phyloP scores from a whole-genome alignment of 2,797 vertebrate species.

The Fundulus diaphanus region DNA sequence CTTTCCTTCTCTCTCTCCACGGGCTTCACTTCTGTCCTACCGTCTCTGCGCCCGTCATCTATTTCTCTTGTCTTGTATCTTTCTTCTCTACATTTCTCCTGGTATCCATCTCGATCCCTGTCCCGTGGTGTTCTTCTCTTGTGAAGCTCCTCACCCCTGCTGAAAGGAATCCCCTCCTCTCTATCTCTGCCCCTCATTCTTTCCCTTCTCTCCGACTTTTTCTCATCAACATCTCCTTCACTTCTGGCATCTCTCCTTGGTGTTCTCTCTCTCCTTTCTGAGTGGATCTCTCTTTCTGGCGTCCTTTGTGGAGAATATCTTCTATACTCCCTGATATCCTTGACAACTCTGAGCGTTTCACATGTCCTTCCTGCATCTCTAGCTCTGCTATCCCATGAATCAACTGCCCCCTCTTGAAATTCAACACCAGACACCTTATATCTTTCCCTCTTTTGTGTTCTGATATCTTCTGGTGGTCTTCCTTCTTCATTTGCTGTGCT shows the following conservation, averaged over 20 bases:
- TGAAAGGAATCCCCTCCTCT: conserved; percentile 51
- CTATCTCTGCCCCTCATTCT: conserved; percentile 42
- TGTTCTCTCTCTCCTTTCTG: conserved; percentile 36
- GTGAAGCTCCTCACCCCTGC: conserved; percentile 69
- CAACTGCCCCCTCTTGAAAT: conserved; percentile 52
- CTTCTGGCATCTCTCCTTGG: conserved; percentile 64
- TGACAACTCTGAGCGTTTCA: conserved; percentile 43
- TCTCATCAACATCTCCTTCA: conserved; percentile 67
- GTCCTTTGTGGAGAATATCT: conserved; percentile 34
- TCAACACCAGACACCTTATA: conserved; percentile 46
- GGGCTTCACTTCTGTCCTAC: conserved; percentile 17
- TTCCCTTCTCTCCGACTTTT: conserved; percentile 55
- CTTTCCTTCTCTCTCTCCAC: conserved; percentile 25
- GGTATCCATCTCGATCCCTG: conserved; percentile 44
- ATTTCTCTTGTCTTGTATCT: conserved; percentile 35
- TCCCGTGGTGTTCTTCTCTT: conserved; percentile 25
- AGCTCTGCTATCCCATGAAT: conserved; percentile 53
- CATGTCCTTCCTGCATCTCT: conserved; percentile 48
- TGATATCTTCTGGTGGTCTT: conserved; percentile 53
- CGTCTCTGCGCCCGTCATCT: conserved; percentile 36
- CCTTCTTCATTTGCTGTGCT: conserved; percentile 36
- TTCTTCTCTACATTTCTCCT: conserved; percentile 47
- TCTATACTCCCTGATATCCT: conserved; percentile 41
- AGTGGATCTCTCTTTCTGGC: conserved; percentile 52
- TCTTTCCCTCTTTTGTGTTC: conserved; percentile 45